Conservation (phyloP, 2,797 vertebrate species). For the Gymnocypris eckloni region DNA sequence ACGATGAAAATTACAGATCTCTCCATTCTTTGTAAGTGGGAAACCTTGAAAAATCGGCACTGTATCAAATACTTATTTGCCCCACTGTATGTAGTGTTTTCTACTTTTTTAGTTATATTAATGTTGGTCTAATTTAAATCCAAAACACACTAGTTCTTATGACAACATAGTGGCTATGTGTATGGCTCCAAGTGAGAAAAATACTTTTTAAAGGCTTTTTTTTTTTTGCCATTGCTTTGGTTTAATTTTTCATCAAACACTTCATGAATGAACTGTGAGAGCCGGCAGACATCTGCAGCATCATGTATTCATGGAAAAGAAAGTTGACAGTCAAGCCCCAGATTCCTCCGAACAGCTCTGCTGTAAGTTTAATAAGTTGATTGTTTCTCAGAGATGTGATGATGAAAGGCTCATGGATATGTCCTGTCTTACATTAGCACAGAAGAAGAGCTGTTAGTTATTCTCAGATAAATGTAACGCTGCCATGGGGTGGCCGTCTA, state of each 20-base stretch:
- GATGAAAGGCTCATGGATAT: conserved; percentile 1
- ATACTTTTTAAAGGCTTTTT: background rate
- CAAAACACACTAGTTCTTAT: background rate
- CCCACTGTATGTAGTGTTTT: too few relatives aligned
- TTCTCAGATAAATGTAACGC: background rate
- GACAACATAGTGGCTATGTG: background rate
- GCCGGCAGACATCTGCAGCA: background rate
- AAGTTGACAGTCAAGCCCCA: background rate
- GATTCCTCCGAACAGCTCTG: background rate
- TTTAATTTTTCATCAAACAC: background rate
- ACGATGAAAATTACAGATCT: too few relatives aligned
- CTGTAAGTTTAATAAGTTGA: background rate
- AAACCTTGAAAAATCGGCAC: too few relatives aligned
- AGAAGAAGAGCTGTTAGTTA: background rate
- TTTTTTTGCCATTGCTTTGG: background rate
- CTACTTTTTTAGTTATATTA: too few relatives aligned
- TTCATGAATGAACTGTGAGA: background rate
- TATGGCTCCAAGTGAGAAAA: background rate
- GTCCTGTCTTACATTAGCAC: background rate
- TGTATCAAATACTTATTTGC: too few relatives aligned
- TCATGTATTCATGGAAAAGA: background rate
- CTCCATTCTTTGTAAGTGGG: too few relatives aligned
- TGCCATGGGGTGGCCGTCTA: background rate
- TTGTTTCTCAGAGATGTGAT: background rate
- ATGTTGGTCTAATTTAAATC: background rate